Evolutionary conservation across 1,140 invertebrate genomes (phyloP).

Genomic region (Drosophila mauritiana): DNA sequence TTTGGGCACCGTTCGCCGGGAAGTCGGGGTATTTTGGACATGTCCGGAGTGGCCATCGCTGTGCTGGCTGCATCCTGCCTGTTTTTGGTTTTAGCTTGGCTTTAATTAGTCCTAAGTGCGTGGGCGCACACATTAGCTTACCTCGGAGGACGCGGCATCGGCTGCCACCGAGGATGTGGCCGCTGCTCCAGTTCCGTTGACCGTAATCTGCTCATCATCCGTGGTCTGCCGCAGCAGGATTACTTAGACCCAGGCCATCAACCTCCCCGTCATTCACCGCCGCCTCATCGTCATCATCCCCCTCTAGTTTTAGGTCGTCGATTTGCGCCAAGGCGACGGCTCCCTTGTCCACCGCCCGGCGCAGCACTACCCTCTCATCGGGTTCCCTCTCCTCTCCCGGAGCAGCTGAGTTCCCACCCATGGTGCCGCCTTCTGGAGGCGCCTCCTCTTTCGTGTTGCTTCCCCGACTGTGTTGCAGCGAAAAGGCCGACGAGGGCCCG

Average conservation of each 20-base stretch:
- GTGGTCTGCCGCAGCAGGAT: constrained; percentile 73
- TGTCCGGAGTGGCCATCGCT: constrained; percentile 61
- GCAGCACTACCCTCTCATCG: constrained; percentile 60
- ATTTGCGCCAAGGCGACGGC: constrained; percentile 74
- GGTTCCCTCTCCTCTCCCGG: constrained; percentile 16
- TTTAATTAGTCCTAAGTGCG: constrained; percentile 78
- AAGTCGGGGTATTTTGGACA: constrained; percentile 85
- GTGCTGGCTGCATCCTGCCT: constrained; percentile 60
- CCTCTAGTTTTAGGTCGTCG: constrained; percentile 65
- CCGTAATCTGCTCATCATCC: constrained; percentile 71
- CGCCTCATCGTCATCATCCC: constrained; percentile 50
- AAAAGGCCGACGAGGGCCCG: constrained; percentile 54
- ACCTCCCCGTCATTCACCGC: constrained; percentile 10
- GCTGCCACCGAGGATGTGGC: constrained; percentile 11
- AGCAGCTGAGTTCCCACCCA: background rate
- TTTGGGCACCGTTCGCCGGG: constrained; percentile 85
- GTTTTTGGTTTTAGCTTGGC: constrained; percentile 62
- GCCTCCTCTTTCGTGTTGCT: constrained; percentile 49
- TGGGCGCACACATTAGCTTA: constrained; percentile 53
- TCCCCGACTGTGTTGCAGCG: constrained; percentile 57
- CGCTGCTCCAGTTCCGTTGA: constrained; percentile 30
- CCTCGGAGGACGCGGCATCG: constrained; percentile 40
- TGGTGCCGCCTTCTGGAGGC: background rate
- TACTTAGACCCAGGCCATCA: constrained; percentile 54
- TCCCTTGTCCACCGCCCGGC: constrained; percentile 54